Evolutionary conservation across 2,797 vertebrate species (phyloP).

Genomic region (Luscinia luscinia): DNA sequence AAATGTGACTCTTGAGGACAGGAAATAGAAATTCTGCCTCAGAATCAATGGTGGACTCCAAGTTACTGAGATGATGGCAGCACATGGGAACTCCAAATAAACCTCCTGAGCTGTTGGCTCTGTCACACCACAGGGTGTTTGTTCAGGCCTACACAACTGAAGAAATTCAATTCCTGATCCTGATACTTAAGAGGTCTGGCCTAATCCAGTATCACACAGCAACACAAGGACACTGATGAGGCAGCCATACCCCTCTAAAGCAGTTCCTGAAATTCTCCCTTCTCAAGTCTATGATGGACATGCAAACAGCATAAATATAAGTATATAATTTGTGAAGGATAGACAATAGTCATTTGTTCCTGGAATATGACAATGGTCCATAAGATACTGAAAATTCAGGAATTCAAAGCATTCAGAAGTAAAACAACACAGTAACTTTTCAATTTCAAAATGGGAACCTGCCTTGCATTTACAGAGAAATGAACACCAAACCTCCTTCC

Average conservation of each 20-base stretch:
- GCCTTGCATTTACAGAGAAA: neutral
- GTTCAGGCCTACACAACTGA: rapidly evolving
- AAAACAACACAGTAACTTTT: neutral
- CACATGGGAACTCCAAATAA: neutral
- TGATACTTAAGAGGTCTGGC: neutral
- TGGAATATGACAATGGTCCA: neutral
- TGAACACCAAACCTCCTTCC: neutral
- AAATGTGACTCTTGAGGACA: neutral
- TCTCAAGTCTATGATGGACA: neutral
- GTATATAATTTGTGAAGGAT: neutral
- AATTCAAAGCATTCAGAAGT: neutral
- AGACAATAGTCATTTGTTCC: neutral
- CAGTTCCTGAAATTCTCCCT: neutral
- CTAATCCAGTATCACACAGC: neutral
- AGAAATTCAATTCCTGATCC: neutral
- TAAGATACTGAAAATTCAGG: neutral
- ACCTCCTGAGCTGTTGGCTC: neutral
- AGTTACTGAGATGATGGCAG: neutral
- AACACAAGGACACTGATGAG: neutral
- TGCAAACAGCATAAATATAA: neutral
- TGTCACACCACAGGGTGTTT: neutral
- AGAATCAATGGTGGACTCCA: neutral
- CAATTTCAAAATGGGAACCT: neutral
- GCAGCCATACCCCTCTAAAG: neutral
- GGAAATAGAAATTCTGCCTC: neutral